Conservation (phyloP, 1,140 invertebrate genomes). For the Diplogasteroides magnus region DNA sequence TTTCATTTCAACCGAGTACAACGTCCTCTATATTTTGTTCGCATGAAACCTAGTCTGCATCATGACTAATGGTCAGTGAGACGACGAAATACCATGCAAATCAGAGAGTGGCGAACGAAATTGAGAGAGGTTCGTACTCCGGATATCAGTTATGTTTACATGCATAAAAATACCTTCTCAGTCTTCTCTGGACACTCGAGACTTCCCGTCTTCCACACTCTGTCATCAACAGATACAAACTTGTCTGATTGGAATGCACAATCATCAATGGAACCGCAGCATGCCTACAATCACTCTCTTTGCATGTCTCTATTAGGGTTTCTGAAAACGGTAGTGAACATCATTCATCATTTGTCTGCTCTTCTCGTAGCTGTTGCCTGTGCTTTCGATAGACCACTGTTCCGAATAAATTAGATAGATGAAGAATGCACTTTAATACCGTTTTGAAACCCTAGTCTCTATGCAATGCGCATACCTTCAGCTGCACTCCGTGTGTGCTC, state of each 20-base stretch:
- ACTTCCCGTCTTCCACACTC: conserved; percentile 49
- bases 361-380: too few species aligned
- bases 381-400: too few species aligned
- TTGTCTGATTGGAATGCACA: conserved; percentile 53
- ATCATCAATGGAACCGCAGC: conserved; percentile 40
- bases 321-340: too few species aligned
- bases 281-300: conserved; percentile 5
- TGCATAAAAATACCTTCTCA: conserved; percentile 38
- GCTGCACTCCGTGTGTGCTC: conserved; percentile 53
- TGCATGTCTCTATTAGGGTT: not conserved
- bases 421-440: too few species aligned
- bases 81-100: too few species aligned
- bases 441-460: too few species aligned
- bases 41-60: too few species aligned
- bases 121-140: too few species aligned
- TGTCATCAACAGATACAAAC: conserved; percentile 50
- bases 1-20: not conserved
- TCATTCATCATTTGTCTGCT: too few species aligned
- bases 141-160: conserved; percentile 6
- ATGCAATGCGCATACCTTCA: conserved; percentile 45
- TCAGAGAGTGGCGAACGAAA: too few species aligned
- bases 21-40: not conserved
- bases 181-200: conserved; percentile 52
- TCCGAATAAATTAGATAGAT: too few species aligned
- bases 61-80: too few species aligned